A percentile compares a stretch with the other conserved stretches of the same genome.
phyloP scores from a whole-genome alignment of 1,140 invertebrate species.

The Scaptomyza graminum region DNA sequence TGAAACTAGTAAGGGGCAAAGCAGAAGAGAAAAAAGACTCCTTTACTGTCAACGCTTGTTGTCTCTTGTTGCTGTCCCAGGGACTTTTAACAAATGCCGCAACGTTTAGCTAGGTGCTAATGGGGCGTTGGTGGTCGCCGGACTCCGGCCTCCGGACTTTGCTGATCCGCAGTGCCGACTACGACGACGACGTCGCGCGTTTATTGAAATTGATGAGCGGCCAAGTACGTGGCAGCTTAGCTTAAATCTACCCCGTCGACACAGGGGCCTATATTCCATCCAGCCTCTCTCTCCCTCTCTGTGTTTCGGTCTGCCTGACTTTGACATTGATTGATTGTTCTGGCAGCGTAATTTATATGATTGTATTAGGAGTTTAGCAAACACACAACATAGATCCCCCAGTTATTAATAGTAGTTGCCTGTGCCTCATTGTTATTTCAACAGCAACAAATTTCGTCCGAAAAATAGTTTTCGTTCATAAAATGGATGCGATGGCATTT shows the following conservation, averaged over 20 bases:
- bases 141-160: neutral
- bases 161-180: slow-evolving; percentile 7
- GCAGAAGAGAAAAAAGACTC: neutral
- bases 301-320: slow-evolving; percentile 51
- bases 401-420: slow-evolving; percentile 72
- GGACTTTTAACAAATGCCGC: slow-evolving; percentile 76
- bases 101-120: slow-evolving; percentile 72
- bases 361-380: slow-evolving; percentile 63
- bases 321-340: slow-evolving; percentile 79
- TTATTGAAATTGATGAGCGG: slow-evolving; percentile 81
- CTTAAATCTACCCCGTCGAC: slow-evolving; percentile 64
- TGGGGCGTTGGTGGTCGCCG: slow-evolving; percentile 59
- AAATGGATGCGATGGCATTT: slow-evolving; percentile 65
- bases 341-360: slow-evolving; percentile 76
- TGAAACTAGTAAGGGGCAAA: slow-evolving; percentile 12
- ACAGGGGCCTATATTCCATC: slow-evolving; percentile 26
- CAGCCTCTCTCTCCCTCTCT: neutral
- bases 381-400: slow-evolving; percentile 13
- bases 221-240: slow-evolving; percentile 79
- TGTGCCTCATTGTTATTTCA: slow-evolving; percentile 67
- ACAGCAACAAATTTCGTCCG: slow-evolving; percentile 50
- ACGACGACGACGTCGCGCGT: slow-evolving; percentile 21
- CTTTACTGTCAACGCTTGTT: slow-evolving; percentile 24
- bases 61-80: slow-evolving; percentile 25
- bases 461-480: slow-evolving; percentile 64